Evolutionary conservation across 2,888 invertebrate genomes (phyloP).

Genomic region (Hipparchia sbordonii): DNA sequence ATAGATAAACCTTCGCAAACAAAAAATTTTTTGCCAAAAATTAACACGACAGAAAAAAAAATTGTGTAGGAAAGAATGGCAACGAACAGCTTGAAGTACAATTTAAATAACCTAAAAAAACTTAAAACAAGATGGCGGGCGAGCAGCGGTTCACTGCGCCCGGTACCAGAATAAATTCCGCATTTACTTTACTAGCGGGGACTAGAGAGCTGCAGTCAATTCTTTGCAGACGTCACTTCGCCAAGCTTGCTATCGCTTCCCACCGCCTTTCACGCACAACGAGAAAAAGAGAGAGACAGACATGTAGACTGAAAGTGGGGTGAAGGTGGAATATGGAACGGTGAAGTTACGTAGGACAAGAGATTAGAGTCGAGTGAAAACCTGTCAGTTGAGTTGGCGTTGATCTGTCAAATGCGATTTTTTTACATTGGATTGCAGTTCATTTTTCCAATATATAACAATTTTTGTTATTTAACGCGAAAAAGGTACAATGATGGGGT

Average conservation of each 20-base stretch:
- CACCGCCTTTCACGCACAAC: conserved; percentile 24
- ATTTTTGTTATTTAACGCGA: too few relatives aligned
- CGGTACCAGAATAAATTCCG: conserved; percentile 67
- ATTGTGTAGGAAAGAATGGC: not conserved
- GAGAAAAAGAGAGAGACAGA: conserved; percentile 47
- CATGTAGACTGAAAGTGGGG: conserved; percentile 52
- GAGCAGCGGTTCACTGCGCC: conserved; percentile 47
- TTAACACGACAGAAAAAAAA: not conserved
- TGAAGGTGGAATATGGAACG: conserved; percentile 66
- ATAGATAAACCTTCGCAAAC: too few relatives aligned
- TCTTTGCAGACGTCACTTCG: conserved; percentile 47
- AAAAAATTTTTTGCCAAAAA: too few relatives aligned
- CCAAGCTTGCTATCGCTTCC: conserved; percentile 45
- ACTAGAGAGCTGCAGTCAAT: conserved; percentile 48
- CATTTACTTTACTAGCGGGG: conserved; percentile 44
- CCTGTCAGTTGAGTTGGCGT: not conserved
- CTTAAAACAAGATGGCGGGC: conserved; percentile 58
- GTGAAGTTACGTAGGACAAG: conserved; percentile 54
- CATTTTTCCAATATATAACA: not conserved
- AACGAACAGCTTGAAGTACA: not conserved
- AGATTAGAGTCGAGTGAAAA: conserved; percentile 8
- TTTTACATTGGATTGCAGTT: not conserved
- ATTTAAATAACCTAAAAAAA: conserved; percentile 9
- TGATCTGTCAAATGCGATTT: not conserved
- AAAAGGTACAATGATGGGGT: not conserved